A percentile compares a stretch with the other conserved stretches of the same genome.
These are phyloP conservation scores for Axis porcinus DNA, from an alignment of 2,113 vertebrate species.

Conservation along the genomic window DNA sequence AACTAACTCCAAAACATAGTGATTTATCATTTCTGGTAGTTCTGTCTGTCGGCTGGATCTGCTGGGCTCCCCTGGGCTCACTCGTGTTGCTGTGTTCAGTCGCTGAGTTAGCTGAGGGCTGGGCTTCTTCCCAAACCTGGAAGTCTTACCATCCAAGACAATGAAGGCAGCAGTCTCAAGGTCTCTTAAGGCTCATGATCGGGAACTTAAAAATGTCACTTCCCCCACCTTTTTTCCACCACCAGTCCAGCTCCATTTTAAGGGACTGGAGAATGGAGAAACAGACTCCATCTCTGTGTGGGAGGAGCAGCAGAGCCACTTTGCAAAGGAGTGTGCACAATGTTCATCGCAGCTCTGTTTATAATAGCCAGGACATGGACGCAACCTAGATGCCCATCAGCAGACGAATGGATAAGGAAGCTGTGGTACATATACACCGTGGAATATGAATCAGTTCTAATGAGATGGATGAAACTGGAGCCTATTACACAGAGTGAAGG, in stretches of 20 bases:
- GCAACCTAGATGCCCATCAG: too few species aligned
- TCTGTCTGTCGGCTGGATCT: not conserved
- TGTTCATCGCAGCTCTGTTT: not conserved
- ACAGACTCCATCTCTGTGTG: not conserved
- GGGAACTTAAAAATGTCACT: not conserved
- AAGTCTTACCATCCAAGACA: not conserved
- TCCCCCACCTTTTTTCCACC: not conserved
- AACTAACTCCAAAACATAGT: not conserved
- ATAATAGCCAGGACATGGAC: too few species aligned
- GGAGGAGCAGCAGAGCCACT: not conserved
- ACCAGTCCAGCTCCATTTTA: not conserved
- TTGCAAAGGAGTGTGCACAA: not conserved
- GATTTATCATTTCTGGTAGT: not conserved
- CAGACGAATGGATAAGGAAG: too few species aligned
- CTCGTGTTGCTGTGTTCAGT: not conserved
- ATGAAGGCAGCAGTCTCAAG: not conserved
- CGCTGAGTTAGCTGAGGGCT: too few species aligned
- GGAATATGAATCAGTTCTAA: too few species aligned
- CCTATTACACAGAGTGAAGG: too few species aligned
- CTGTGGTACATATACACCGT: too few species aligned
- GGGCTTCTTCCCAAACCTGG: not conserved
- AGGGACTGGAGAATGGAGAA: not conserved
- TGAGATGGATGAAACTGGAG: too few species aligned
- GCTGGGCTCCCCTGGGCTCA: not conserved
- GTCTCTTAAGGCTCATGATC: not conserved